A percentile compares a stretch with the other conserved stretches of the same genome.
phyloP scores from a whole-genome alignment of 2,113 vertebrate genomes.

The Sander lucioperca region DNA sequence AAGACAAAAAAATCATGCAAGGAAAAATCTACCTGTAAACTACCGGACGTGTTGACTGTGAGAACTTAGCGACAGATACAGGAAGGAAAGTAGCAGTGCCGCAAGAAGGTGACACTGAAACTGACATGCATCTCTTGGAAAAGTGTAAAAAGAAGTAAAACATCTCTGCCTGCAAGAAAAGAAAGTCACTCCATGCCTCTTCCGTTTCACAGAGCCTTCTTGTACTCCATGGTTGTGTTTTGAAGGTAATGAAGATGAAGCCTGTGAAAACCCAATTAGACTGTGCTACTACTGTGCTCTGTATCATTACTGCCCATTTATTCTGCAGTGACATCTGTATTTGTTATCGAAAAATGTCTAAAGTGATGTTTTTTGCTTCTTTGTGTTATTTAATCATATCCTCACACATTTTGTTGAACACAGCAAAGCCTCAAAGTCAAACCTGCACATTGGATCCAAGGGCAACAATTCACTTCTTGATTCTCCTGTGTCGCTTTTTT shows the following conservation, averaged over 20 bases:
- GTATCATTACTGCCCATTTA: slow-evolving; percentile 37
- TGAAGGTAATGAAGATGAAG: slow-evolving; percentile 36
- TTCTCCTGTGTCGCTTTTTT: neutral
- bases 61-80: neutral
- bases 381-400: neutral
- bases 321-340: slow-evolving; percentile 28
- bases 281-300: slow-evolving; percentile 30
- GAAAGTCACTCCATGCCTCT: neutral
- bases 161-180: slow-evolving; percentile 21
- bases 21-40: neutral
- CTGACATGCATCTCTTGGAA: slow-evolving; percentile 9
- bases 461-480: neutral
- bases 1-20: neutral
- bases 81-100: neutral
- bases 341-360: neutral
- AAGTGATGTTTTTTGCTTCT: neutral
- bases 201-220: slow-evolving; percentile 32
- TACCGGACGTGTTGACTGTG: neutral
- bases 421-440: slow-evolving; percentile 12
- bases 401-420: neutral
- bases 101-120: slow-evolving; percentile 10
- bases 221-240: slow-evolving; percentile 3
- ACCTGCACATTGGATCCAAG: neutral
- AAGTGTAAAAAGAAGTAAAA: slow-evolving; percentile 19
- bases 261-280: slow-evolving; percentile 56